Evolutionary conservation across 2,888 invertebrate species (phyloP).

Genomic region (Coelogynopora nodosa): DNA sequence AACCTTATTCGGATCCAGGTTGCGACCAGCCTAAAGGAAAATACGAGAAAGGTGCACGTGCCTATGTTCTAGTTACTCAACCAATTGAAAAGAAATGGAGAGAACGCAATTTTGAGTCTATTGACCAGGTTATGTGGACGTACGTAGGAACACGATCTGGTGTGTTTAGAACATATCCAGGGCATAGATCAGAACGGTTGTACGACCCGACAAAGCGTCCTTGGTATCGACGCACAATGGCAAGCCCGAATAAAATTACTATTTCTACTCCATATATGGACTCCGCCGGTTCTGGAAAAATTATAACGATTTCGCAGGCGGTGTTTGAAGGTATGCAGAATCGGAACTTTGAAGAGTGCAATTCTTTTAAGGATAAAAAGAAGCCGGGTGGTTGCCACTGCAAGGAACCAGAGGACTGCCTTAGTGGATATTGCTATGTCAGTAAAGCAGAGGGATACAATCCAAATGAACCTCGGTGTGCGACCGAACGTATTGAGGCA

Average conservation of each 20-base stretch:
- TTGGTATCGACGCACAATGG: slow-evolving; percentile 61
- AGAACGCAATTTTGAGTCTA: slow-evolving; percentile 57
- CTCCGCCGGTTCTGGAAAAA: slow-evolving; percentile 62
- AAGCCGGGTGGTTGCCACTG: slow-evolving; percentile 61
- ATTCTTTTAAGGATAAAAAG: background rate
- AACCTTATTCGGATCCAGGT: slow-evolving; percentile 30
- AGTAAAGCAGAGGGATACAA: slow-evolving; percentile 37
- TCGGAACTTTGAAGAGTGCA: slow-evolving; percentile 24
- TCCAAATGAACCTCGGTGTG: slow-evolving; percentile 54
- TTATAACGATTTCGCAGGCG: slow-evolving; percentile 62
- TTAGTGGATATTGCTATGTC: slow-evolving; percentile 54
- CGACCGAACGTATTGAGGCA: slow-evolving; percentile 62
- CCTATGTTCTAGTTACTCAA: slow-evolving; percentile 61
- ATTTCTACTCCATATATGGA: slow-evolving; percentile 63
- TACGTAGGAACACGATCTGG: slow-evolving; percentile 62
- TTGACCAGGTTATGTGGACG: slow-evolving; percentile 61
- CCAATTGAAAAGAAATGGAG: slow-evolving; percentile 61
- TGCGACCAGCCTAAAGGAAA: slow-evolving; percentile 50
- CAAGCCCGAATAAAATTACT: slow-evolving; percentile 59
- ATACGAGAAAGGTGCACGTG: slow-evolving; percentile 60
- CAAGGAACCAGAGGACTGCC: slow-evolving; percentile 57
- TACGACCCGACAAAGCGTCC: slow-evolving; percentile 61
- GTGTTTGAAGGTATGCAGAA: slow-evolving; percentile 61
- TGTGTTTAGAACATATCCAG: slow-evolving; percentile 62
- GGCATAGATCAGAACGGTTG: slow-evolving; percentile 59